Base-by-base conservation (phyloP, 2,888 invertebrate genomes). In the Argyresthia albistria region DNA sequence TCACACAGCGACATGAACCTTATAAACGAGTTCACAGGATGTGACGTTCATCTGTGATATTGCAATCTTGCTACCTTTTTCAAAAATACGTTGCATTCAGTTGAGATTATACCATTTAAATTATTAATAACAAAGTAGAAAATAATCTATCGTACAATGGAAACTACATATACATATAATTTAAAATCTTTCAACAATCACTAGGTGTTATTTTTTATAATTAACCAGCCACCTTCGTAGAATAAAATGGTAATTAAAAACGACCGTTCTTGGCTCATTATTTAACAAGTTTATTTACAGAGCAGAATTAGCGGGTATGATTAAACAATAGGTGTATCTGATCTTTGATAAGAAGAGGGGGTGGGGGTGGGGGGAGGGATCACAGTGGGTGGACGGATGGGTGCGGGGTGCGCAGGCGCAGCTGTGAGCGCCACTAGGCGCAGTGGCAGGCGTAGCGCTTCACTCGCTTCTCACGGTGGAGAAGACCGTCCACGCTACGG, bases 401-500 rank as follows among this genome's bases (percentile, higher is more conserved):
- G 54, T 54, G 51, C 50, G 35, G 52, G 56, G 50, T 55, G 56
- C 51, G 55, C 54, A 49, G 35, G 50, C 46, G 53, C 67, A 89
- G 51, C 16, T 25, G 25, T 25, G 25, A 25, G 25, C 25, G 25
- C 25, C 3, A 25, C 6, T 25, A 25, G 25, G 25, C 25, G 25
- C 25, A 25, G 25, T 25, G 25, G 25, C 25, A 25, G 25, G 25
- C 25, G 25, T 25, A 25, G 25, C 25, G 91, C 77, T 93, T 92
- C 43, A 92, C 90, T 66, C 93, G 91, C 75, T 93, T 92, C 64
- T 91, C 89, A 53, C 84, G 86, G 60, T 87, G 86, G 63, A 73
- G 73, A 67, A 80, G 69, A 59, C 74, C 82, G 69, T 90, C 90
- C 16, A 90, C 88, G 69, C 90, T 91, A 65, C 93, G 92, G 4